Conservation (phyloP, 2,888 invertebrate species). For the Cetonia aurata region DNA sequence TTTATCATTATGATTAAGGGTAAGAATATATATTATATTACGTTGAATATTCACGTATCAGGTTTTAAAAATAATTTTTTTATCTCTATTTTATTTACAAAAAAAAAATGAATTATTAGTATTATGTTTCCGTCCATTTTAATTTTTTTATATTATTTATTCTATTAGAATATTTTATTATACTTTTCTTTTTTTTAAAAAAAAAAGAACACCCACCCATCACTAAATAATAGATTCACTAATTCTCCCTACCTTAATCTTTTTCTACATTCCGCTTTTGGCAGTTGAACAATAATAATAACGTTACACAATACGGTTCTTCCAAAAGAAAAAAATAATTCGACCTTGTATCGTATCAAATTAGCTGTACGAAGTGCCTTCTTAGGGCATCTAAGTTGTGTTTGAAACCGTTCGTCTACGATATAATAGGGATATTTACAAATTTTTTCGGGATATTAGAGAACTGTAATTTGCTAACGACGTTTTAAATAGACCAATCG, state of each 20-base stretch:
- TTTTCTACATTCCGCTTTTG: slow-evolving; percentile 39
- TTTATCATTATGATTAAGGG: neutral
- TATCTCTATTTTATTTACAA: neutral
- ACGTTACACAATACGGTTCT: slow-evolving; percentile 34
- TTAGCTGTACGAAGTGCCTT: slow-evolving; percentile 47
- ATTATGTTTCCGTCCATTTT: slow-evolving; percentile 57
- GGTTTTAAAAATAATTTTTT: neutral
- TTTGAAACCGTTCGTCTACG: slow-evolving; percentile 19
- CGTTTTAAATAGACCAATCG: slow-evolving; percentile 4
- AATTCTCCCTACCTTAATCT: neutral
- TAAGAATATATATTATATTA: slow-evolving; percentile 6
- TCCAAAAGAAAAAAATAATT: slow-evolving; percentile 36
- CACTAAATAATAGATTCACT: slow-evolving; percentile 31
- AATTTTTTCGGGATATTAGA: slow-evolving; percentile 4
- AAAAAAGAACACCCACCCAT: slow-evolving; percentile 44
- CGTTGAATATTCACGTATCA: too few species aligned
- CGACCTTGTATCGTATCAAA: slow-evolving; percentile 15
- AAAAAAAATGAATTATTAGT: slow-evolving; percentile 28
- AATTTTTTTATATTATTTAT: slow-evolving; percentile 46
- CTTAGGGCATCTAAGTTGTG: slow-evolving; percentile 40
- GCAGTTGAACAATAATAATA: slow-evolving; percentile 29
- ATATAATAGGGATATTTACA: slow-evolving; percentile 20
- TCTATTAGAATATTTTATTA: too few species aligned
- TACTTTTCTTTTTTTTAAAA: slow-evolving; percentile 43
- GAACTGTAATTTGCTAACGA: slow-evolving; percentile 28